Conservation (phyloP, 2,888 invertebrate genomes). For the Cheilosia grossa region DNA sequence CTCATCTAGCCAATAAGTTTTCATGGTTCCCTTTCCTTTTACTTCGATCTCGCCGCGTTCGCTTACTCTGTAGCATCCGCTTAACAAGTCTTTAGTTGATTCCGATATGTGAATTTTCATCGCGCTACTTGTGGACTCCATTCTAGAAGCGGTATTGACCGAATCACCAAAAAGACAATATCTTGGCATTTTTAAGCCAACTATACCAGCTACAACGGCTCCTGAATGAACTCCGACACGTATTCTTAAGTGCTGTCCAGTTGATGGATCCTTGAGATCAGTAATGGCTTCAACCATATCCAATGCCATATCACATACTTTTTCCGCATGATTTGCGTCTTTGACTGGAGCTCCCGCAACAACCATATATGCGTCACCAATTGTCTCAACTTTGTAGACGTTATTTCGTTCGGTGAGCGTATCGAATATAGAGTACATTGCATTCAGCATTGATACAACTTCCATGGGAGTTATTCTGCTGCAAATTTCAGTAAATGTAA, state of each 20-base stretch:
- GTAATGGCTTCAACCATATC: slow-evolving; percentile 98
- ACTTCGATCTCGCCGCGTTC: slow-evolving; percentile 94
- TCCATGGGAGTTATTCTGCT: slow-evolving; percentile 98
- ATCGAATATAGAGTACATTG: slow-evolving; percentile 99
- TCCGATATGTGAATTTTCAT: slow-evolving; percentile 98
- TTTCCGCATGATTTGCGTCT: slow-evolving; percentile 94
- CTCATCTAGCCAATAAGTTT: slow-evolving; percentile 93
- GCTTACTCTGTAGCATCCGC: slow-evolving; percentile 88
- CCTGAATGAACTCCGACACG: slow-evolving; percentile 95
- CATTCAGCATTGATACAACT: slow-evolving; percentile 98
- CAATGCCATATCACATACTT: slow-evolving; percentile 97
- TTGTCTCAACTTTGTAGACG: slow-evolving; percentile 99
- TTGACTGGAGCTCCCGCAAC: slow-evolving; percentile 97
- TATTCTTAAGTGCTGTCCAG: slow-evolving; percentile 92
- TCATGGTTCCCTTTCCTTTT: slow-evolving; percentile 96
- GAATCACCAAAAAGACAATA: slow-evolving; percentile 91
- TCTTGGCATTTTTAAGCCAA: slow-evolving; percentile 95
- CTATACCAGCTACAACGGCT: slow-evolving; percentile 96
- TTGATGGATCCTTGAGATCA: slow-evolving; percentile 95
- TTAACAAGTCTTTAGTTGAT: slow-evolving; percentile 90
- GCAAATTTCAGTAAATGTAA: slow-evolving; percentile 98
- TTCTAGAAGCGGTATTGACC: slow-evolving; percentile 94
- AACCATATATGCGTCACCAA: slow-evolving; percentile 99
- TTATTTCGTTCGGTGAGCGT: slow-evolving; percentile 95
- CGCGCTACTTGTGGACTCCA: slow-evolving; percentile 96